Conservation (phyloP, 2,797 vertebrate genomes). For the Sternotherus odoratus region DNA sequence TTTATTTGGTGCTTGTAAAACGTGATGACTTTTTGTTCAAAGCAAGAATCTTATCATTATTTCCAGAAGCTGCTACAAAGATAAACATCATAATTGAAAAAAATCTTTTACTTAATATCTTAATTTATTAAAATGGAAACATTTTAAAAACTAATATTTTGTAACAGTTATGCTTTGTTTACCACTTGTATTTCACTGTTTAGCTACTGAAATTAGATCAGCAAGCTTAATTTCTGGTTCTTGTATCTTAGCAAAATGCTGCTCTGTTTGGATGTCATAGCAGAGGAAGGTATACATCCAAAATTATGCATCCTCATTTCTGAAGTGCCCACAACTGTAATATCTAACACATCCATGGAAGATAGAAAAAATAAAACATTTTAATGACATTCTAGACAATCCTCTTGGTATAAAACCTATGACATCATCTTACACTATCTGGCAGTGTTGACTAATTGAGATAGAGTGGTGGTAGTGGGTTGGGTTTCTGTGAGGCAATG, state of each 20-base stretch:
- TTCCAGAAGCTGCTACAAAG: background rate
- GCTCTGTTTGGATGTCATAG: slow-evolving; percentile 28
- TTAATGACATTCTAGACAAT: background rate
- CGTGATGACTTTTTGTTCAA: background rate
- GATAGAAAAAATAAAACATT: background rate
- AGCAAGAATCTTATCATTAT: background rate
- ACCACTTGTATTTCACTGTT: background rate
- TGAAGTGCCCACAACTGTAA: background rate
- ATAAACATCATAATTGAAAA: background rate
- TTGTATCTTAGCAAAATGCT: background rate
- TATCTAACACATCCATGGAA: background rate
- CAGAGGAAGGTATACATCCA: background rate
- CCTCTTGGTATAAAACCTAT: background rate
- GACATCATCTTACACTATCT: background rate
- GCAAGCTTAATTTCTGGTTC: background rate
- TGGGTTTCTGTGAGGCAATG: background rate
- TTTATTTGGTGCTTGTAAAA: background rate
- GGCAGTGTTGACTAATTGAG: background rate
- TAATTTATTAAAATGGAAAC: no score
- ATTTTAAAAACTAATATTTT: background rate
- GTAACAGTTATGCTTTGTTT: background rate
- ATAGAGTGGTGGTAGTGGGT: background rate
- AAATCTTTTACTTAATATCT: no score
- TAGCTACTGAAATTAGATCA: background rate
- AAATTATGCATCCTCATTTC: background rate